Evolutionary conservation across 2,113 vertebrate genomes (phyloP), one percentile per base, ranked within the genome.

Genomic region (Rhea americana): DNA sequence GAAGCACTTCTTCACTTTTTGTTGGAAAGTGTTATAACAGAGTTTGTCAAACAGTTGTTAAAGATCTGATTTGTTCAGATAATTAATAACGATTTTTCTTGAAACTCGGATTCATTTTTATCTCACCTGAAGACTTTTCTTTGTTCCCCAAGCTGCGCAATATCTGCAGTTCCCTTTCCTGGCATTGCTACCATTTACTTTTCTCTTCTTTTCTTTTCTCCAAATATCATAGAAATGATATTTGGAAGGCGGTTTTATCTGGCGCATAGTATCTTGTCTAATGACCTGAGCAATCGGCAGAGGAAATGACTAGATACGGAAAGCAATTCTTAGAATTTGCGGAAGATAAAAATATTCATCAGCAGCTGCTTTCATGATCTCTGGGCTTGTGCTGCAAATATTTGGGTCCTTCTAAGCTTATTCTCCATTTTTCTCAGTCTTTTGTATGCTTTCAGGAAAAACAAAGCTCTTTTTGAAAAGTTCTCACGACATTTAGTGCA

Each of bases 231-330:
- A 19, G 39, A 39, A 35, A 30, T 39, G 15, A 19, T 45, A 9
- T 18, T 9, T 76, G 35, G 82, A 73, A 85, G 32, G 32, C 39
- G 37, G 19, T 85, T 80, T 90, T 9, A 39, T 56, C 85, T 96
- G 85, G 71, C 62, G 62, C 43, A 25, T 6, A 15, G 20, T 50
- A 24, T 22, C 67, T 93, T 93, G 17, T 91, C 47, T 26, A 50
- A 78, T 25, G 87, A 73, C 35, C 61, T 81, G 51, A 85, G 63
- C 48, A 76, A 71, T 67, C 74, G 91, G 66, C 62, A 85, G 55
- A 67, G 58, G 77, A 91, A 90, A 88, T 85, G 94, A 90, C 93
- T 87, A 82, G 35, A 22, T 35, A 87, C 28, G 92, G 76, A 51
- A 77, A 89, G 24, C 11, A 47, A 84, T 76, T 74, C 47, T 82